Evolutionary conservation across 2,888 invertebrate genomes (phyloP).

Genomic region (Germaria angustata): DNA sequence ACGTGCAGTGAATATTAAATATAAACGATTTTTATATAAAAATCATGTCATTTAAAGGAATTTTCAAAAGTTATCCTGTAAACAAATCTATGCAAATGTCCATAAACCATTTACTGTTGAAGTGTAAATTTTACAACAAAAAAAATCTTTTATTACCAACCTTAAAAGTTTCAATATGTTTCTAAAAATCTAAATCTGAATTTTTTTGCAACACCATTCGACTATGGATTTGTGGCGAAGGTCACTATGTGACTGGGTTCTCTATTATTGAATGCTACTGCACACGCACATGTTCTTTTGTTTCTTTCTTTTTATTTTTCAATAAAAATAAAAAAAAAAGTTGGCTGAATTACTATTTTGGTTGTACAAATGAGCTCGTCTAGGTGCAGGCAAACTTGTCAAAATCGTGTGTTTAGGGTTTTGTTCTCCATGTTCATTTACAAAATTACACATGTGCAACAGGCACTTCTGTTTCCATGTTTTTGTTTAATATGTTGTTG

Average conservation of each 20-base stretch:
- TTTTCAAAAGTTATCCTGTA: no score
- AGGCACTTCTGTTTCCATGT: conserved; percentile 38
- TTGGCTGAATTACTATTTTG: conserved; percentile 20
- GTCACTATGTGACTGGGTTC: conserved; percentile 70
- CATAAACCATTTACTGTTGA: neutral
- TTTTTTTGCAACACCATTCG: conserved; percentile 6
- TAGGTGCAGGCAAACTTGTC: conserved; percentile 50
- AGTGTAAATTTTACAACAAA: neutral
- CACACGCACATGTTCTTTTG: conserved; percentile 56
- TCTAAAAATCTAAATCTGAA: conserved; percentile 38
- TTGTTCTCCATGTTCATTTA: conserved; percentile 38
- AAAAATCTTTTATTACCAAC: neutral
- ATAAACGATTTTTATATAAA: no score
- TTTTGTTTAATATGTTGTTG: no score
- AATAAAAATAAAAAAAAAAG: no score
- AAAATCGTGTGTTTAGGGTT: conserved; percentile 66
- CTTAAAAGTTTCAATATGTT: neutral
- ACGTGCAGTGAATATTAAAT: no score
- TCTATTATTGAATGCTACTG: conserved; percentile 55
- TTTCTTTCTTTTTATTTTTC: neutral
- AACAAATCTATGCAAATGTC: no score
- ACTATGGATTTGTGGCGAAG: conserved; percentile 67
- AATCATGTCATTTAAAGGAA: no score
- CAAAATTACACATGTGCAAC: conserved; percentile 64
- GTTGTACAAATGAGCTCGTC: conserved; percentile 27